A percentile compares a stretch with the other conserved stretches of the same genome.
These are phyloP conservation scores for Temnothorax nylanderi DNA, from an alignment of 1,140 invertebrate species.

Conservation along the genomic window DNA sequence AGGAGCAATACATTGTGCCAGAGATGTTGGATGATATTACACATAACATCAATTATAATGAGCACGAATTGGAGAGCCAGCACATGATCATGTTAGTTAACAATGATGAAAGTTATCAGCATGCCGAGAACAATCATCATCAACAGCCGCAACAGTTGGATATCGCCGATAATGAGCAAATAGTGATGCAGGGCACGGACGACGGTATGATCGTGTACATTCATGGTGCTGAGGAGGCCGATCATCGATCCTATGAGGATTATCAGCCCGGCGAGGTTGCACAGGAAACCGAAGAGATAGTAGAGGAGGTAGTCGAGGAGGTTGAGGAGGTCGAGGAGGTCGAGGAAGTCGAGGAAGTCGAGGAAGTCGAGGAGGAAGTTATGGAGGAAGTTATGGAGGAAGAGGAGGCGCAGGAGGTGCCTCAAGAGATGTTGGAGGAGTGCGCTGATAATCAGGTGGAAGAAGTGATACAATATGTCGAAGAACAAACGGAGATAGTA, in stretches of 20 bases:
- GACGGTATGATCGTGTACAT: conserved; percentile 83
- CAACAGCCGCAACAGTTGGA: conserved; percentile 79
- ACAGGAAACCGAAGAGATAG: conserved; percentile 75
- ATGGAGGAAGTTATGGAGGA: conserved; percentile 77
- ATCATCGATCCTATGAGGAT: conserved; percentile 72
- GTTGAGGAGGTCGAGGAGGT: conserved; percentile 68
- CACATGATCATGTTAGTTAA: conserved; percentile 83
- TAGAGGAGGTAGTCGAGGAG: conserved; percentile 69
- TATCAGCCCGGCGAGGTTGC: conserved; percentile 73
- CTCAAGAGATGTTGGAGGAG: conserved; percentile 57
- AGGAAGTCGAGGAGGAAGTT: conserved; percentile 64
- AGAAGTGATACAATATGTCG: conserved; percentile 83
- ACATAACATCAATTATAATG: conserved; percentile 70
- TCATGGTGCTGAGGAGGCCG: conserved; percentile 77
- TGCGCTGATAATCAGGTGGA: conserved; percentile 75
- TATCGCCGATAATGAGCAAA: conserved; percentile 76
- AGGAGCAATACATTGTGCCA: conserved; percentile 72
- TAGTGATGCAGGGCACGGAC: conserved; percentile 79
- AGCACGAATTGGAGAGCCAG: conserved; percentile 76
- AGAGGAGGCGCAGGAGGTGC: conserved; percentile 61
- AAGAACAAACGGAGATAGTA: conserved; percentile 83
- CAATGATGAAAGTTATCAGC: conserved; percentile 74
- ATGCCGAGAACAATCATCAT: conserved; percentile 66
- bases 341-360: too few species aligned
- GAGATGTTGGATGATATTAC: conserved; percentile 73